These are phyloP conservation scores for Cepaea nemoralis DNA, from an alignment of 1,140 invertebrate genomes.

Conservation along the genomic window DNA sequence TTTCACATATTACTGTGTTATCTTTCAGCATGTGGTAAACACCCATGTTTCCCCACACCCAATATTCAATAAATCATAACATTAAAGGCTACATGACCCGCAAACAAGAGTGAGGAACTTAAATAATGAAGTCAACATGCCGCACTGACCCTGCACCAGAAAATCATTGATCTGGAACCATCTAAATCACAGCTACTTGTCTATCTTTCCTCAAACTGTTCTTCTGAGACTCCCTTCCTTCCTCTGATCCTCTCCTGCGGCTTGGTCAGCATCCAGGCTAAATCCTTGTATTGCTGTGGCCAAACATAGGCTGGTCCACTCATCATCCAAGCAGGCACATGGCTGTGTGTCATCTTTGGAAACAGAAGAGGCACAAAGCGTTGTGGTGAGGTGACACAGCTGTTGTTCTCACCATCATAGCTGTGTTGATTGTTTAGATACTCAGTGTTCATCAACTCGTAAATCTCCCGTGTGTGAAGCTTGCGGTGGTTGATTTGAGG, in stretches of 20 bases:
- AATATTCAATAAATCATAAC: too few species aligned
- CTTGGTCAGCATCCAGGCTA: constrained; percentile 56
- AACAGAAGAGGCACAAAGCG: constrained; percentile 55
- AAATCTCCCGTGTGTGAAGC: constrained; percentile 56
- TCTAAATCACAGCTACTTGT: not conserved
- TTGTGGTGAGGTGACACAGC: constrained; percentile 10
- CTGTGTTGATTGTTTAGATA: not conserved
- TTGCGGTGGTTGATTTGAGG: not conserved
- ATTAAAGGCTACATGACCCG: too few species aligned
- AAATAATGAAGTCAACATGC: too few species aligned
- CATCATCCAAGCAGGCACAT: constrained; percentile 50
- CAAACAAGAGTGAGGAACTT: too few species aligned
- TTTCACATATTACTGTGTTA: too few species aligned
- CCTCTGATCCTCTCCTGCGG: constrained; percentile 52
- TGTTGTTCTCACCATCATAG: not conserved
- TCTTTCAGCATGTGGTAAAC: too few species aligned
- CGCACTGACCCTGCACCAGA: too few species aligned
- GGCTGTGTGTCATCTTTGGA: constrained; percentile 29
- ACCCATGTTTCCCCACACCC: too few species aligned
- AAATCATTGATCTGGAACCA: too few species aligned
- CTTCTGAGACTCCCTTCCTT: not conserved
- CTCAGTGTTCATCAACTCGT: constrained; percentile 51
- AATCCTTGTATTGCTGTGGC: constrained; percentile 56
- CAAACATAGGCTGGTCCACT: constrained; percentile 45
- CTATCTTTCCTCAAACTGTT: constrained; percentile 7